Base-by-base conservation (phyloP, 2,888 invertebrate species). In the Xanthia togata region DNA sequence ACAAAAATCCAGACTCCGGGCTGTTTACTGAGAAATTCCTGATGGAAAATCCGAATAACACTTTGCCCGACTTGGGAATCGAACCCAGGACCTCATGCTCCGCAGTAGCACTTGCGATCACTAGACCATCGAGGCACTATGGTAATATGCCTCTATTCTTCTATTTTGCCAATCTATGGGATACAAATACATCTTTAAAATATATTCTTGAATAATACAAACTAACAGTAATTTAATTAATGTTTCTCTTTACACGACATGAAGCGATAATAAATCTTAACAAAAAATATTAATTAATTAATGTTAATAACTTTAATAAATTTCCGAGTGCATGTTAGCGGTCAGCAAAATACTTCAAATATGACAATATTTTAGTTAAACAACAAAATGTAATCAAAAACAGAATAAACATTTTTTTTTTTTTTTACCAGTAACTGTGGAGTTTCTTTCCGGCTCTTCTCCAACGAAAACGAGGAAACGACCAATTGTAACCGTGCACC, bases 251-350 rank as follows among this genome's bases (percentile, higher is more conserved):
- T 55, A 73, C 69, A 74, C n/a, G 23, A 69, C 23, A 60, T 72
- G 73, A 72, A 72, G 62, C 55, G 59, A 82, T 71, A 60, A 11
- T 76, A 53, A 69, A 70, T 31, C 57, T 72, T 72, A 31, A 50
- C 47, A 82, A 85, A 81, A 69, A 55, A 85, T 70, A 76, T 71
- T 47, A 62, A 59, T 55, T 31, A 57, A 74, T 35, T 69, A 83
- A 41, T 65, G 11, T 47, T 57, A 35, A 50, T 85, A 60, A 82
- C 50, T 41, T 82, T 63, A 12, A 84, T 81, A 47, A 70, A 55
- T 20, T 72, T 59, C 65, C 14, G 12, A 59, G 17, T 23, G 0
- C 5, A 4, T 71, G 71, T 76, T 38, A 82, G 76, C 78, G 50
- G 57, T 62, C n/a, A 82, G 6, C 31, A 41, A 50, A 41, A n/a